Conservation (phyloP, 2,888 invertebrate species). For the Thymelicus acteon region DNA sequence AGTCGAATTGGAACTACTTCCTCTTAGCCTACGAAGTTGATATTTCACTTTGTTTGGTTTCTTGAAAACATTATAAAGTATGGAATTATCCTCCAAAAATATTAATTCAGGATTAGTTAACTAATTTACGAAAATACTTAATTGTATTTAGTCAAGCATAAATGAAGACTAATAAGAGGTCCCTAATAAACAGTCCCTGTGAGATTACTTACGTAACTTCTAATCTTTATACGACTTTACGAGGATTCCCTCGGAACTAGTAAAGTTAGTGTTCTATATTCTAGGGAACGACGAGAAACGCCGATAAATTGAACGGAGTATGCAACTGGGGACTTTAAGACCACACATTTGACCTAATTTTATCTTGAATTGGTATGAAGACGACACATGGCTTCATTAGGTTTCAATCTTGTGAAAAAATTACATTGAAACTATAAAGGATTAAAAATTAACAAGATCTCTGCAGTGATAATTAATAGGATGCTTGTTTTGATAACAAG, state of each 20-base stretch:
- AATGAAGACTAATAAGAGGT: no score
- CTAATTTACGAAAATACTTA: no score
- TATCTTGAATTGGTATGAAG: slow-evolving; percentile 4
- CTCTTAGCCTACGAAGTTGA: no score
- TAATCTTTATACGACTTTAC: slow-evolving; percentile 9
- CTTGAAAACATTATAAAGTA: no score
- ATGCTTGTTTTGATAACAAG: no score
- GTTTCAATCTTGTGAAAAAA: slow-evolving; percentile 6
- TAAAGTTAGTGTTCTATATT: slow-evolving; percentile 20
- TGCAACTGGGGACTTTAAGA: slow-evolving; percentile 17
- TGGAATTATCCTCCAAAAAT: no score
- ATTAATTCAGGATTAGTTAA: no score
- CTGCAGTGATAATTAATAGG: no score
- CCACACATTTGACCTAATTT: slow-evolving; percentile 13
- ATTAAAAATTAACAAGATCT: background rate
- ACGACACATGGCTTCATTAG: slow-evolving; percentile 6
- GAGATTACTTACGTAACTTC: slow-evolving; percentile 7
- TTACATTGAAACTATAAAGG: background rate
- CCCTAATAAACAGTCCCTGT: no score
- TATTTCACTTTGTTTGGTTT: no score
- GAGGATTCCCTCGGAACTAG: slow-evolving; percentile 4
- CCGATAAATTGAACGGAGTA: slow-evolving; percentile 25
- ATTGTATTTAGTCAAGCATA: no score
- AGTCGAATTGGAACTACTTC: no score
- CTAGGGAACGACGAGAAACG: background rate